These are phyloP conservation scores for Corythoichthys intestinalis DNA, from an alignment of 2,113 vertebrate genomes.

Conservation along the genomic window DNA sequence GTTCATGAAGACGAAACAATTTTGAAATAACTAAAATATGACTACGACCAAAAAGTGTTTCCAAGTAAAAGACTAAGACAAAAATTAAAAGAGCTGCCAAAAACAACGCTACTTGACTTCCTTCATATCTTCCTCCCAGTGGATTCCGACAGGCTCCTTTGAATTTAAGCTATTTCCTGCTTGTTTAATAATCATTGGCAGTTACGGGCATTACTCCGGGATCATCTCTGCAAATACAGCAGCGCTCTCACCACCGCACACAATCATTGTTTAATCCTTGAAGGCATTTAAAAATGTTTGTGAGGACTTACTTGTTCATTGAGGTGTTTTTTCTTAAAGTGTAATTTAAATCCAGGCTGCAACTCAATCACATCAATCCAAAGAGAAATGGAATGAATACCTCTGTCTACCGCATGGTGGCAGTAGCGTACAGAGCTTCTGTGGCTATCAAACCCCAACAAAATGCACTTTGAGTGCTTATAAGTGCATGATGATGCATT, in stretches of 20 bases:
- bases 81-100: too few relatives aligned
- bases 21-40: too few relatives aligned
- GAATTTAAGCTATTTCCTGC: background rate
- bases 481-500: background rate
- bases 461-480: background rate
- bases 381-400: constrained; percentile 8
- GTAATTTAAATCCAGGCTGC: background rate
- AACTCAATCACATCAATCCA: constrained; percentile 45
- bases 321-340: constrained; percentile 36
- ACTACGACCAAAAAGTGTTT: too few relatives aligned
- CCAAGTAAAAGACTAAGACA: too few relatives aligned
- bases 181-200: background rate
- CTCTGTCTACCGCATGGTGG: constrained; percentile 58
- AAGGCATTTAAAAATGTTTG: constrained; percentile 7
- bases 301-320: constrained; percentile 29
- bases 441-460: constrained; percentile 13
- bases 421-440: constrained; percentile 56
- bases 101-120: background rate
- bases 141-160: background rate
- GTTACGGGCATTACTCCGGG: background rate
- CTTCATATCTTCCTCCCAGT: background rate
- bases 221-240: background rate
- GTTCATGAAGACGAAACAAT: too few relatives aligned
- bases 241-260: constrained; percentile 1
- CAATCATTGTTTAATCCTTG: constrained; percentile 23